Conservation (phyloP, 1,140 invertebrate genomes). For the Leguminivora glycinivorella region DNA sequence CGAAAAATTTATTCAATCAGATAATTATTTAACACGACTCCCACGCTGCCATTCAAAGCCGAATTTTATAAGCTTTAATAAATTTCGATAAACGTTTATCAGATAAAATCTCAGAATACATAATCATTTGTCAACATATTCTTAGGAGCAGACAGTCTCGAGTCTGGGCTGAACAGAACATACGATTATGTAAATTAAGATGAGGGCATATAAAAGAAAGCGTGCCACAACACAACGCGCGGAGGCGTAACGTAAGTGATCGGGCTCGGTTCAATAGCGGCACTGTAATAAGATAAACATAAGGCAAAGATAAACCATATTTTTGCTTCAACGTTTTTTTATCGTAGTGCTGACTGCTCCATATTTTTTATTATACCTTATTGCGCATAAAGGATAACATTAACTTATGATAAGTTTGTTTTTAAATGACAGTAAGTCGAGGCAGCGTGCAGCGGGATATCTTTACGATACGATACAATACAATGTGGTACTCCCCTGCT, state of each 20-base stretch:
- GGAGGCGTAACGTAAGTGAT: slow-evolving; percentile 52
- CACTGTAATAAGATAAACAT: slow-evolving; percentile 64
- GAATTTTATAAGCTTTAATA: slow-evolving; percentile 18
- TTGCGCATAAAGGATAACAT: slow-evolving; percentile 1
- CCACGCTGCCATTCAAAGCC: not conserved
- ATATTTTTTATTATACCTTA: not conserved
- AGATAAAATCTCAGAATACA: slow-evolving; percentile 11
- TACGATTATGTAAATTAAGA: slow-evolving; percentile 32
- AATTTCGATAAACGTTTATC: slow-evolving; percentile 1
- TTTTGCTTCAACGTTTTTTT: slow-evolving; percentile 32
- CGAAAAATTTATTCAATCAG: not conserved
- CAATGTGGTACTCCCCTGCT: slow-evolving; percentile 35
- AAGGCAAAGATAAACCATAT: slow-evolving; percentile 60
- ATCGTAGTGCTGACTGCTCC: slow-evolving; percentile 10
- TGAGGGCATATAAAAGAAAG: slow-evolving; percentile 27
- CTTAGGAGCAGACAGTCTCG: not conserved
- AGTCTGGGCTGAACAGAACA: slow-evolving; percentile 14
- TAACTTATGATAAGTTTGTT: slow-evolving; percentile 16
- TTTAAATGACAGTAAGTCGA: slow-evolving; percentile 3
- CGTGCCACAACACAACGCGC: slow-evolving; percentile 33
- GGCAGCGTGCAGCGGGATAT: slow-evolving; percentile 37
- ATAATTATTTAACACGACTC: not conserved
- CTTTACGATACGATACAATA: slow-evolving; percentile 57
- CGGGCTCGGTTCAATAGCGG: slow-evolving; percentile 53
- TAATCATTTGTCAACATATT: slow-evolving; percentile 27